phyloP scores from a whole-genome alignment of 2,888 invertebrate genomes.

The Dasypolia templi region DNA sequence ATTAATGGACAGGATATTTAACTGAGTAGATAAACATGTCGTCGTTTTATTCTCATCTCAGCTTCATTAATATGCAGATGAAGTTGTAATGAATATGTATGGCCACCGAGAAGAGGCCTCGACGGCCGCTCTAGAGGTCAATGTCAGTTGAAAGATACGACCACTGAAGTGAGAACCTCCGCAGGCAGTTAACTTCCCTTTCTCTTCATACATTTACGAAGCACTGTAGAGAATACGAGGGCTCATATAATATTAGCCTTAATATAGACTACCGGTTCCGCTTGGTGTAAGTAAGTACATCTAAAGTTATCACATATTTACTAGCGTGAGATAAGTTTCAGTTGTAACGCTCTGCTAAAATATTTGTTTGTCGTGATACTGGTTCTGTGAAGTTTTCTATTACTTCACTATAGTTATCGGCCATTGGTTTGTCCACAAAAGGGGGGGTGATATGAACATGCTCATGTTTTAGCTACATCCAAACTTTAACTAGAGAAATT shows the following conservation, averaged over 20 bases:
- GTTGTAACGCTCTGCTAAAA: slow-evolving; percentile 64
- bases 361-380: slow-evolving; percentile 45
- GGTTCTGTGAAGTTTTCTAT: slow-evolving; percentile 16
- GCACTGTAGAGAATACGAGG: slow-evolving; percentile 68
- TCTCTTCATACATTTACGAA: slow-evolving; percentile 67
- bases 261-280: slow-evolving; percentile 77
- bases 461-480: neutral
- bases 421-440: slow-evolving; percentile 14
- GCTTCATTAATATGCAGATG: slow-evolving; percentile 84
- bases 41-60: slow-evolving; percentile 74
- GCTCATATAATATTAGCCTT: slow-evolving; percentile 71
- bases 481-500: neutral
- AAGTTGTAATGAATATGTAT: slow-evolving; percentile 84
- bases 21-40: slow-evolving; percentile 67
- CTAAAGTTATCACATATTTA: slow-evolving; percentile 68
- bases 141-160: slow-evolving; percentile 81
- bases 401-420: neutral
- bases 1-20: slow-evolving; percentile 59
- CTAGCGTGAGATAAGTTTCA: slow-evolving; percentile 56
- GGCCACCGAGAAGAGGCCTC: slow-evolving; percentile 80
- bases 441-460: neutral
- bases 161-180: slow-evolving; percentile 73
- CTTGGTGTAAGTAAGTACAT: slow-evolving; percentile 67
- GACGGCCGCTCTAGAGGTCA: slow-evolving; percentile 84
- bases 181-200: slow-evolving; percentile 71